Base-by-base conservation (phyloP, 2,797 vertebrate species). In the Percopsis omiscomaycus region DNA sequence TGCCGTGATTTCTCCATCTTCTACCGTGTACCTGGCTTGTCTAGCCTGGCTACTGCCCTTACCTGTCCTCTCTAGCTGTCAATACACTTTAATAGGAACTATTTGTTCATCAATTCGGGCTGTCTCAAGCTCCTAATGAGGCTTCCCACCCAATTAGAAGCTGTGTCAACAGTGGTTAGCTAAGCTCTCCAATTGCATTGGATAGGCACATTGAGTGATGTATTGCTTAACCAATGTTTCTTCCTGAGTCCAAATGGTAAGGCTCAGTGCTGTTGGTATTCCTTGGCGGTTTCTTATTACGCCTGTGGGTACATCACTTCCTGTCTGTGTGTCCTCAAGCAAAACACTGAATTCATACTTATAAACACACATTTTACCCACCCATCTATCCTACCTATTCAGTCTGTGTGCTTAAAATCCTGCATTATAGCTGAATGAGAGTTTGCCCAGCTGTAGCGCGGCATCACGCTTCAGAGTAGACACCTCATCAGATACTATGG, bases 81-180 rank as follows among this genome's bases (percentile, higher is more conserved):
- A 70, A 64, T 73, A 44, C 48, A 70, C 47, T 59, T 51, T 72
- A 77, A 80, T 71, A 60, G 55, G 56, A 47, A 60, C 28, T 45
- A n/a, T 63, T 73, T 61, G 54, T 55, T 72, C 52, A 74, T 69
- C 75, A 57, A 74, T 68, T 79, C 60, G 59, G 46, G 51, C 54
- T 65, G 59, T 60, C 60, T 63, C 57, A 53, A 47, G 58, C 56
- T 46, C 54, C 75, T 78, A 83, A 78, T 77, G 65, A 56, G 65
- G 55, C 63, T 52, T 77, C 75, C 57, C 61, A 55, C 64, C 74
- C 55, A 58, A 73, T 77, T 68, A 68, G 69, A 28, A 55, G 12
- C 42, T 3, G 30, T 61, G 71, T 69, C 66, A 62, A 64, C 55
- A n/a, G 5, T 48, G 58, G 42, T 15, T 14, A 12, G 15, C 10